Base-by-base conservation (phyloP, 2,888 invertebrate species). In the Neoscelio sp. region DNA sequence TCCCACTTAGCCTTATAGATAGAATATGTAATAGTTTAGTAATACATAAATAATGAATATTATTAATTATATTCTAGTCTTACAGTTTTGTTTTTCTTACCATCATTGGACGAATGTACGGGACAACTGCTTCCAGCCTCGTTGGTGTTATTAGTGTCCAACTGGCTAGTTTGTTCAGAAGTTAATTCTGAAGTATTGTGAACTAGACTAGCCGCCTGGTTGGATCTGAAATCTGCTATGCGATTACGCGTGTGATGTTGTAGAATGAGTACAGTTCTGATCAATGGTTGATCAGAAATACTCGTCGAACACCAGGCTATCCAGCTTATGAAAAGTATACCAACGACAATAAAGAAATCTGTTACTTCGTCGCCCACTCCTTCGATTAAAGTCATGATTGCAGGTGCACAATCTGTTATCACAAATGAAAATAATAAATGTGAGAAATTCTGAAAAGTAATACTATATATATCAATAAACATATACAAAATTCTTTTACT, bases 341-440 rank as follows among this genome's bases (percentile, higher is more conserved):
- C 88, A 71, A 95, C 90, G 17, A 93, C 91, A 54, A 94, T 92
- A 86, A 96, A 92, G 86, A 94, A 94, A 87, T 96, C 93, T 50
- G 95, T 93, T 77, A 97, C 96, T 92, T 96, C 96, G 91, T 96
- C 96, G 17, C 96, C 96, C 70, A 97, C 92, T 46, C 96, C 96
- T 89, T 96, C 96, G 84, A 96, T 95, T 86, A 96, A 91, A 83
- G 95, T 91, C 95, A 96, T 95, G 86, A 88, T 93, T 87, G 12
- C 28, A 44, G 50, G 46, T 7, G 23, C n/a, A 26, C 17, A 56
- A 62, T 44, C 65, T 65, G 10, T 20, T 20, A 44, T 42, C n/a
- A 42, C 33, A 33, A 2, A 4, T 8, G n/a, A 33, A 26, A 26
- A 26, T 26, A 26, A 26, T 26, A 26, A 26, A 7, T 26, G 3